These are phyloP conservation scores for Lycocerus yunnanus DNA, from an alignment of 2,888 invertebrate genomes.

Conservation along the genomic window DNA sequence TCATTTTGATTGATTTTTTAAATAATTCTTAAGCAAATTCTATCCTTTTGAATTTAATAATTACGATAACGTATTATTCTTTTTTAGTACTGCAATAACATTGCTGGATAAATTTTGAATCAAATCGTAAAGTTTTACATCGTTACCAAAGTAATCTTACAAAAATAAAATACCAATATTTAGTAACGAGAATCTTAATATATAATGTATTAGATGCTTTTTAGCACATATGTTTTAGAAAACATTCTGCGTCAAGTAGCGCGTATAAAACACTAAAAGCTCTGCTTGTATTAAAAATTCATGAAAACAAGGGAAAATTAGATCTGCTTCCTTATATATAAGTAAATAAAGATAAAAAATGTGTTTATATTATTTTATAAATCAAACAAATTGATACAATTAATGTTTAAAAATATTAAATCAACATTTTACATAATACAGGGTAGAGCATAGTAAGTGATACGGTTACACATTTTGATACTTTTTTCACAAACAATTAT, in stretches of 20 bases:
- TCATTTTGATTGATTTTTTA: not conserved
- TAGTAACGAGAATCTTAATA: not conserved
- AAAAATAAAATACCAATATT: not conserved
- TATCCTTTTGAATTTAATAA: not conserved
- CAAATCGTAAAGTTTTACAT: not conserved
- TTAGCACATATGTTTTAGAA: slow-evolving; percentile 5
- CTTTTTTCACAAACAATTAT: too few species aligned
- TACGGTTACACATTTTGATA: not conserved
- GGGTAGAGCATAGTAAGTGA: not conserved
- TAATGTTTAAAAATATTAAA: not conserved
- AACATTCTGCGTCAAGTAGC: slow-evolving; percentile 2
- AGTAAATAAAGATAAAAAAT: not conserved
- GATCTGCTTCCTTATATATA: not conserved
- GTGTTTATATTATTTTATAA: not conserved
- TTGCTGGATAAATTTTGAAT: not conserved
- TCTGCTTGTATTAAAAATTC: slow-evolving; percentile 1
- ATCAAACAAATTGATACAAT: not conserved
- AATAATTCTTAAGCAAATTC: not conserved
- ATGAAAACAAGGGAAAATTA: slow-evolving; percentile 3
- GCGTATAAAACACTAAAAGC: slow-evolving; percentile 2
- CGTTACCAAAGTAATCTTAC: not conserved
- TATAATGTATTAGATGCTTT: slow-evolving; percentile 1
- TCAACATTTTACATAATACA: not conserved
- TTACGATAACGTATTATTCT: not conserved
- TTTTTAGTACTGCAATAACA: not conserved